Evolutionary conservation across 2,888 invertebrate genomes (phyloP), one percentile per base, ranked within the genome.

Genomic region (Yponomeuta malinellus): DNA sequence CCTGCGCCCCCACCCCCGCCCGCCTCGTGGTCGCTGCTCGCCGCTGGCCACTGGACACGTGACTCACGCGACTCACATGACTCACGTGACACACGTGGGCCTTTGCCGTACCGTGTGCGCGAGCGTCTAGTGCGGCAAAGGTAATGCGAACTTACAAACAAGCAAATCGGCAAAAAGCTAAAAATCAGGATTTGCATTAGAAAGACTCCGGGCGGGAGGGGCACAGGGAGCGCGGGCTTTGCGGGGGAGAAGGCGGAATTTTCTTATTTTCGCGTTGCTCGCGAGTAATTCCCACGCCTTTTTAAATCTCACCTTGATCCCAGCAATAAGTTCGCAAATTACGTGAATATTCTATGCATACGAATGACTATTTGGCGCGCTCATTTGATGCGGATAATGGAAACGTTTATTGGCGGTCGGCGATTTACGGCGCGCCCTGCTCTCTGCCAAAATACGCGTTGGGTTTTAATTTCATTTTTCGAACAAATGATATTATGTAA

Each of bases 271-370:
- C 73, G 70, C 72, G 59, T 33, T n/a, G 12, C 66, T 52, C 64
- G 68, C 70, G 73, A 74, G 69, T 75, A 76, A 76, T 78, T 78
- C 74, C 71, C 66, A 72, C 76, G 74, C 76, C 76, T 83, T 81
- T 81, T 78, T 78, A 82, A 84, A 85, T 83, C 82, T 82, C 77
- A 79, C 79, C 79, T 79, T 83, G 82, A 86, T 84, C 84, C 84
- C 75, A 76, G 83, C 84, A 81, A 85, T 83, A 82, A 84, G 81
- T 81, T 83, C 80, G 81, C 83, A 85, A 86, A 87, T 86, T 81
- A 86, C 79, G 73, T 79, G 78, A 81, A 81, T 82, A 82, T 81
- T 81, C 83, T 73, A 83, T 85, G 87, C 86, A 87, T 87, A 86
- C 82, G 79, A 86, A 87, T 85, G 72, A 78, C 76, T 74, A 73